Evolutionary conservation across 2,113 vertebrate species (phyloP), one percentile per base, ranked within the genome.

Genomic region (Lophochroa leadbeateri): DNA sequence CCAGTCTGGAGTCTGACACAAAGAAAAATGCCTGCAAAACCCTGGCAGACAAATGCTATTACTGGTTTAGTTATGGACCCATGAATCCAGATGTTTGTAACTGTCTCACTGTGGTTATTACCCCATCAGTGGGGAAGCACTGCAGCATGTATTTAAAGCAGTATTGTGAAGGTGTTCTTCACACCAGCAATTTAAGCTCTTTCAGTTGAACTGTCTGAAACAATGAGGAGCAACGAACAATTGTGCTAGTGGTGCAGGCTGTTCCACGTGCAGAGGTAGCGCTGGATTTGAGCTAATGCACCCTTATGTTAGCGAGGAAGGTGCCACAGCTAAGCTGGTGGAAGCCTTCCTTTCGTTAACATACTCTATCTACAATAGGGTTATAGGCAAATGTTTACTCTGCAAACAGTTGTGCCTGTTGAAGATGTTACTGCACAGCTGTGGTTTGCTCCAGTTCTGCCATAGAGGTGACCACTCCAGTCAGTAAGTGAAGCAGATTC

Each of bases 351-450:
- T 96, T 96, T 82, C 95, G 91, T 91, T 95, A 96, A 82, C 89
- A 53, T 69, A 58, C 39, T 95, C 74, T 79, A 49, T 91, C 93
- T 95, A 70, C 77, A 57, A 86, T 92, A 91, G 89, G 91, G 86
- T 89, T 92, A 76, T 89, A 94, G 93, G 77, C 89, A 96, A 91
- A 95, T 94, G 91, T 97, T 96, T 91, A 84, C 94, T 96, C 83
- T 96, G 96, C 95, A 96, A 96, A 96, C 80, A 94, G 77, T 95
- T 92, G 49, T 78, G 93, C 81, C 89, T 87, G 61, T 92, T 94
- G 91, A 96, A 97, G 95, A 96, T 96, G 95, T 96, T 96, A 92
- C 96, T 95, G 86, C 92, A 95, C 89, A 87, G 84, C 89, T 78
- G 86, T 94, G 84, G 69, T 95, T 95, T 89, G 83, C 77, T 92